Evolutionary conservation across 2,113 vertebrate genomes (phyloP).

Genomic region (Apaloderma vittatum): DNA sequence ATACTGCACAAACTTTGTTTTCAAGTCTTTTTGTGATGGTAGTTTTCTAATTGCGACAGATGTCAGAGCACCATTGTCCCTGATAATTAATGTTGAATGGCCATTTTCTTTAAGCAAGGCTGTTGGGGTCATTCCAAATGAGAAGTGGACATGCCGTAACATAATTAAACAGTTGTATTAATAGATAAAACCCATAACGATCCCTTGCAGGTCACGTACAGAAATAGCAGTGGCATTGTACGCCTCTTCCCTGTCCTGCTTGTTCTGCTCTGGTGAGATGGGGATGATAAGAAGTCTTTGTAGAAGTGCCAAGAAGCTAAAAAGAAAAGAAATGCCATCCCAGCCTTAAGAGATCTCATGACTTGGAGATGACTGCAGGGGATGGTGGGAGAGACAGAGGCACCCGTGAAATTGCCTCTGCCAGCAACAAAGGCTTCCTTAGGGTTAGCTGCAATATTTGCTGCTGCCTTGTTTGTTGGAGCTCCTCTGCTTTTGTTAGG

Average conservation of each 20-base stretch:
- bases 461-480: not conserved
- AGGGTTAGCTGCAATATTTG: not conserved
- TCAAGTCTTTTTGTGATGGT: not conserved
- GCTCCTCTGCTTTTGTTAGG: not conserved
- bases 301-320: not conserved
- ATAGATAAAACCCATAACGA: not conserved
- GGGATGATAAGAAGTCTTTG: not conserved
- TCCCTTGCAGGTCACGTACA: not conserved
- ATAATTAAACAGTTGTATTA: not conserved
- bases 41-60: not conserved
- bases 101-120: not conserved
- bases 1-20: not conserved
- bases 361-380: not conserved
- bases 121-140: not conserved
- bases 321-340: not conserved
- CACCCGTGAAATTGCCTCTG: not conserved
- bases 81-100: not conserved
- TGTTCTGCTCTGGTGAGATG: not conserved
- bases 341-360: not conserved
- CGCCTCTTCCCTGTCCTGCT: not conserved
- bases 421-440: not conserved
- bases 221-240: not conserved
- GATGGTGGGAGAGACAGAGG: not conserved
- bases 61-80: rapidly evolving
- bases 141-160: not conserved